Percentiles rank a stretch among this genome's conserved stretches.
phyloP scores from a whole-genome alignment of 2,113 vertebrate genomes.

The Onychostoma macrolepis region DNA sequence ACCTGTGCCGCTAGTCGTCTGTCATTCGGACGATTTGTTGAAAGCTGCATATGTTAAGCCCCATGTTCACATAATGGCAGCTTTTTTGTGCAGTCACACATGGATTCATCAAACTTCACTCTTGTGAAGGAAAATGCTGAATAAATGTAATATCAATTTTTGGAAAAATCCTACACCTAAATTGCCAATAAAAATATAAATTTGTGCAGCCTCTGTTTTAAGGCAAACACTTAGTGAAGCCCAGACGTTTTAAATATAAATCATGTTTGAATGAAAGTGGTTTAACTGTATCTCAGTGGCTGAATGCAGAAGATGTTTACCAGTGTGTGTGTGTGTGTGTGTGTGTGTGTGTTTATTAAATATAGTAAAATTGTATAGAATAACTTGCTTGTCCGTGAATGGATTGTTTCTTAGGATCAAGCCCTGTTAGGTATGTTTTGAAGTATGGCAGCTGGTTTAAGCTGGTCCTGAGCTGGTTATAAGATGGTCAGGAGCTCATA shows the following conservation, averaged over 20 bases:
- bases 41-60: conserved; percentile 70
- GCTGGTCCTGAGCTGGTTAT: no score
- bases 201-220: conserved; percentile 37
- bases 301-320: neutral
- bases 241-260: neutral
- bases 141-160: conserved; percentile 51
- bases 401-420: no score
- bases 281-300: conserved; percentile 11
- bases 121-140: conserved; percentile 58
- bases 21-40: conserved; percentile 74
- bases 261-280: conserved; percentile 10
- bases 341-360: no score
- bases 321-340: no score
- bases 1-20: conserved; percentile 71
- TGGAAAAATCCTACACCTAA: conserved; percentile 17
- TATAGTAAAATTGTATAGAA: no score
- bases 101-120: conserved; percentile 68
- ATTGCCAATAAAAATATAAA: conserved; percentile 47
- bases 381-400: no score
- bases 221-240: conserved; percentile 26
- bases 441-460: no score
- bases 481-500: no score
- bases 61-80: conserved; percentile 69
- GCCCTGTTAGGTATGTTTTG: no score
- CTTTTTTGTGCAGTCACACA: conserved; percentile 69